These are phyloP conservation scores for Muscicapa comitata DNA, from an alignment of 2,797 vertebrate genomes.

Conservation along the genomic window DNA sequence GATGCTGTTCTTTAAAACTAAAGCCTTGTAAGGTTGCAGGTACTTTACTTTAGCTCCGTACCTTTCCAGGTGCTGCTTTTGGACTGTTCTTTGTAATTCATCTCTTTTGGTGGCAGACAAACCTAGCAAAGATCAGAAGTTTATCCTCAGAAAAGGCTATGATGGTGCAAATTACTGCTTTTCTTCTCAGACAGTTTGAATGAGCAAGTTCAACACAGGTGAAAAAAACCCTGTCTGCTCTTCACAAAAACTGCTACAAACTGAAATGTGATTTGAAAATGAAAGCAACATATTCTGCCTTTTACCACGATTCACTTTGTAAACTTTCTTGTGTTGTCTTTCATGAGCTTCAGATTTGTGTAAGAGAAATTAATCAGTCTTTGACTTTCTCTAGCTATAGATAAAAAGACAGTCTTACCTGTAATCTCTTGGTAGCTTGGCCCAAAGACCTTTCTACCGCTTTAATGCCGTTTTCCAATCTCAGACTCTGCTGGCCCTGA, in stretches of 20 bases:
- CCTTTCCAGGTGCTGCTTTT: neutral
- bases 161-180: neutral
- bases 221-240: neutral
- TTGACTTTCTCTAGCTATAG: neutral
- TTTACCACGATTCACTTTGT: neutral
- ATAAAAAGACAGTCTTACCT: slow-evolving; percentile 75
- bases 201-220: neutral
- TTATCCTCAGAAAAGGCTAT: neutral
- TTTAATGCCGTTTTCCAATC: slow-evolving; percentile 91
- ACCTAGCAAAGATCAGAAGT: neutral
- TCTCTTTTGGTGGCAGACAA: neutral
- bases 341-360: accelerated
- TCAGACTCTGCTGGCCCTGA: slow-evolving; percentile 89
- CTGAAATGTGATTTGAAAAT: neutral
- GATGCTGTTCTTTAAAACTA: neutral
- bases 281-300: neutral
- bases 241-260: neutral
- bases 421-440: slow-evolving; percentile 87
- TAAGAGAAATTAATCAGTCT: neutral
- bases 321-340: neutral
- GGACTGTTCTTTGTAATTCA: neutral
- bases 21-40: neutral
- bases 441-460: slow-evolving; percentile 91
- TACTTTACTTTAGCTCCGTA: neutral
- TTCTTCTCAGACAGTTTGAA: neutral